A percentile compares a stretch with the other conserved stretches of the same genome.
phyloP scores from a whole-genome alignment of 2,888 invertebrate species.

The Halocaridina rubra region DNA sequence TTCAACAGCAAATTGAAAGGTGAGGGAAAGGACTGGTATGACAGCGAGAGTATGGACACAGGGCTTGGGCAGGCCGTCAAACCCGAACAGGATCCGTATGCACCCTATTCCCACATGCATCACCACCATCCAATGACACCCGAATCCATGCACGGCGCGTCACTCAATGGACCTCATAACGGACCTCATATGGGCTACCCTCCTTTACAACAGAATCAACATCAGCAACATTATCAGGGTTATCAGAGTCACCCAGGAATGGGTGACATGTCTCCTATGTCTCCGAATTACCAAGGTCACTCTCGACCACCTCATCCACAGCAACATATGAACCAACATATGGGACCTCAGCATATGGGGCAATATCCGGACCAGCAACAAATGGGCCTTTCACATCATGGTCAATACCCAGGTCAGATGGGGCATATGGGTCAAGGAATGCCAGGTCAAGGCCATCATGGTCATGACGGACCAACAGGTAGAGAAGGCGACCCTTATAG shows the following conservation, averaged over 20 bases:
- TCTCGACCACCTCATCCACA: slow-evolving; percentile 26
- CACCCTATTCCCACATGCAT: slow-evolving; percentile 23
- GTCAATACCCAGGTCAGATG: slow-evolving; percentile 52
- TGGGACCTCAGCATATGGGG: slow-evolving; percentile 42
- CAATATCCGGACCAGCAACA: slow-evolving; percentile 54
- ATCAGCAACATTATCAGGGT: slow-evolving; percentile 40
- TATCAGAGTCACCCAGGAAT: slow-evolving; percentile 48
- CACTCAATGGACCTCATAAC: slow-evolving; percentile 32
- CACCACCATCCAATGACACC: slow-evolving; percentile 50
- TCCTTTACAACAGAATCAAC: slow-evolving; percentile 27
- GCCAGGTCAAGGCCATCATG: slow-evolving; percentile 41
- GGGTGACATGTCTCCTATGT: slow-evolving; percentile 60
- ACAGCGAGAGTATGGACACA: slow-evolving; percentile 37
- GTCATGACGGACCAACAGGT: slow-evolving; percentile 48
- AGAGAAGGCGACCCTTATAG: slow-evolving; percentile 63
- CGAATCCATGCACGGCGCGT: slow-evolving; percentile 29
- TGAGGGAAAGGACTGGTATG: slow-evolving; percentile 61
- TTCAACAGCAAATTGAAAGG: slow-evolving; percentile 56
- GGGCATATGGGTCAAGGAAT: slow-evolving; percentile 53
- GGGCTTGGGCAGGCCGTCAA: slow-evolving; percentile 21
- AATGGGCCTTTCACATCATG: slow-evolving; percentile 30
- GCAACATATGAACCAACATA: slow-evolving; percentile 51
- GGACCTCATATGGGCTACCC: slow-evolving; percentile 49
- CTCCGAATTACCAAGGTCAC: slow-evolving; percentile 37
- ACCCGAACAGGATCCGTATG: slow-evolving; percentile 32